Evolutionary conservation across 2,113 vertebrate genomes (phyloP).

Genomic region (Oreochromis aureus): DNA sequence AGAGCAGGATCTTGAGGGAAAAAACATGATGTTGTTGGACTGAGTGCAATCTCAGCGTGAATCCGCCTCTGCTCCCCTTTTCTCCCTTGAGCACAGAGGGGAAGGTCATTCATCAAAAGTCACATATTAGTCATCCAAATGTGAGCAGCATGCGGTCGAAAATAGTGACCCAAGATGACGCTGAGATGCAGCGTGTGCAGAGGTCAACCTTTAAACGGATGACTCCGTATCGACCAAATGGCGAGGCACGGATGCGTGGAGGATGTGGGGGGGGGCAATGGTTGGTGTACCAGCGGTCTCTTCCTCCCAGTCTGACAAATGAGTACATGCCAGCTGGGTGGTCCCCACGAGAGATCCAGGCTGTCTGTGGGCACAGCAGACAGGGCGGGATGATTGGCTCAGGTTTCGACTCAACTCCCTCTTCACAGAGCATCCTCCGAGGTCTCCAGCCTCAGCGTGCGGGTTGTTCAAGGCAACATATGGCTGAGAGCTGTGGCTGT

Average conservation of each 20-base stretch:
- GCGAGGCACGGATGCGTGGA: background rate
- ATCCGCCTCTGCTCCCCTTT: background rate
- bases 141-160: conserved; percentile 13
- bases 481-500: conserved; percentile 14
- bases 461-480: conserved; percentile 16
- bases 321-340: conserved; percentile 20
- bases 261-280: background rate
- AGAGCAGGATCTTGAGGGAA: background rate
- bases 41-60: conserved; percentile 25
- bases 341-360: background rate
- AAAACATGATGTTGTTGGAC: conserved; percentile 12
- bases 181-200: background rate
- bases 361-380: background rate
- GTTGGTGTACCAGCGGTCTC: background rate
- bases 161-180: conserved; percentile 1
- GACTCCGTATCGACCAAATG: conserved; percentile 16
- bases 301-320: conserved; percentile 17
- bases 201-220: conserved; percentile 34
- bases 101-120: conserved; percentile 59
- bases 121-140: conserved; percentile 53
- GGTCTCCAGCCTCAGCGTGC: background rate
- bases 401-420: background rate
- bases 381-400: conserved; percentile 10
- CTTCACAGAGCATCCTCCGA: background rate
- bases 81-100: conserved; percentile 25